Percentiles rank a stretch among this genome's conserved stretches.
Evolutionary conservation across 1,140 invertebrate species (phyloP).

Genomic region (Holcopasites calliopsidis): DNA sequence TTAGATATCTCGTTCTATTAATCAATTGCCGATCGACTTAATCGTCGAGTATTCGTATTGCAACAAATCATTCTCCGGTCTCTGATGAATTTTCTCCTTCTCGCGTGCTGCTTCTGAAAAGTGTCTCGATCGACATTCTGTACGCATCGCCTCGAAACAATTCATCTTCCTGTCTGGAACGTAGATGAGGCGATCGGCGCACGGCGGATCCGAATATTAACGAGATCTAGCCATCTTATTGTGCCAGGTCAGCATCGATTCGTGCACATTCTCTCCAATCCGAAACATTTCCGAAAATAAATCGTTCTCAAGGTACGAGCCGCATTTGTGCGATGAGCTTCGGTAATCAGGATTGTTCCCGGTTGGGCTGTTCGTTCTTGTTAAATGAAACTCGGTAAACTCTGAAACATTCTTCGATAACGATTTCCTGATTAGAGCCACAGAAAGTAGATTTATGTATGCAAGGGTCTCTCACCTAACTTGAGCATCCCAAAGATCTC

Average conservation of each 20-base stretch:
- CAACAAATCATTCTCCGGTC: not conserved
- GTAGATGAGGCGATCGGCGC: not conserved
- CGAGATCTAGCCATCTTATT: not conserved
- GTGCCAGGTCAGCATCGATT: not conserved
- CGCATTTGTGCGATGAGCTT: constrained; percentile 31
- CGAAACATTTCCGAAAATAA: constrained; percentile 39
- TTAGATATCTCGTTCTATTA: not conserved
- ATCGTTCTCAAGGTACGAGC: constrained; percentile 26
- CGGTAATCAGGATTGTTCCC: constrained; percentile 33
- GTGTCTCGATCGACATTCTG: not conserved
- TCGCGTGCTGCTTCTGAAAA: not conserved
- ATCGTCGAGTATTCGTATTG: not conserved
- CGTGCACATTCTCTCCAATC: not conserved
- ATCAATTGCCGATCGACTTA: constrained; percentile 1
- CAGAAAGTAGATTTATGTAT: no score
- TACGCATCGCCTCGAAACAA: constrained; percentile 25
- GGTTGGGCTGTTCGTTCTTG: constrained; percentile 32
- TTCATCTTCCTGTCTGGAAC: not conserved
- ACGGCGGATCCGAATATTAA: not conserved
- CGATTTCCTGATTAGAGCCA: constrained; percentile 1
- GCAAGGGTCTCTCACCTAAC: no score
- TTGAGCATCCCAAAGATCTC: not conserved
- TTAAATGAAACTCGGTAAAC: constrained; percentile 50
- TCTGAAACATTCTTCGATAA: constrained; percentile 41
- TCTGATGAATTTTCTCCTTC: not conserved